A percentile compares a stretch with the other conserved stretches of the same genome.
Conservation (phyloP, 2,113 vertebrate species). For the Stercorarius parasiticus region DNA sequence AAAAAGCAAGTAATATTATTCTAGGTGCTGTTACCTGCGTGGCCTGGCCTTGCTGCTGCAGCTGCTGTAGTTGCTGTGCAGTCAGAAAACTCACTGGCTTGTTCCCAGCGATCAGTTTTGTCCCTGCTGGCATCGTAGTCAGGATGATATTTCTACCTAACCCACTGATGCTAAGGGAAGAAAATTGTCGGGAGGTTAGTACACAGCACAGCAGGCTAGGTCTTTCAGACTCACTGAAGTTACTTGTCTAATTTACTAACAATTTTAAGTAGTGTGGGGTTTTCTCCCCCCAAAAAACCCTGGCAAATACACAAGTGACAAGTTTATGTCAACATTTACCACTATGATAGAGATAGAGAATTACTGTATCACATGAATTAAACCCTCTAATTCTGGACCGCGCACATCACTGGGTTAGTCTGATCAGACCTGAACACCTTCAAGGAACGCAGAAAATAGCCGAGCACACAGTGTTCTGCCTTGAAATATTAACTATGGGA, state of each 20-base stretch:
- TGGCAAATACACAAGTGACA: neutral
- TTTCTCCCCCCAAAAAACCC: neutral
- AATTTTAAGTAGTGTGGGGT: accelerated
- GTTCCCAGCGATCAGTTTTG: slow-evolving; percentile 94
- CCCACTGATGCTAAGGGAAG: slow-evolving; percentile 82
- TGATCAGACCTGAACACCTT: neutral
- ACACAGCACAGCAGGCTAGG: neutral
- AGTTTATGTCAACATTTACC: neutral
- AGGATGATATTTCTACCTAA: slow-evolving; percentile 96
- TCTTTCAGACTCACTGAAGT: neutral
- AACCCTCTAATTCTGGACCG: neutral
- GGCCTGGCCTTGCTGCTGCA: slow-evolving; percentile 97
- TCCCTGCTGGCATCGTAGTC: slow-evolving; percentile 95
- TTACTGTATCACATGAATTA: neutral
- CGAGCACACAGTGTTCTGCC: neutral
- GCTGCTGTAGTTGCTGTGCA: slow-evolving; percentile 95
- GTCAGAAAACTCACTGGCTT: slow-evolving; percentile 98
- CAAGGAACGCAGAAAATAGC: neutral
- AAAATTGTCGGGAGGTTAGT: neutral
- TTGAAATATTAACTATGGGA: neutral
- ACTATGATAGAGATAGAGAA: neutral
- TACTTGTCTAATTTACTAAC: neutral
- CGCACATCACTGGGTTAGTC: neutral
- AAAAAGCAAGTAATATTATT: neutral
- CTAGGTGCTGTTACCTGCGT: slow-evolving; percentile 82